A percentile compares a stretch with the other conserved stretches of the same genome.
Conservation (phyloP, 1,140 invertebrate genomes). For the Drosophila pseudoobscura region DNA sequence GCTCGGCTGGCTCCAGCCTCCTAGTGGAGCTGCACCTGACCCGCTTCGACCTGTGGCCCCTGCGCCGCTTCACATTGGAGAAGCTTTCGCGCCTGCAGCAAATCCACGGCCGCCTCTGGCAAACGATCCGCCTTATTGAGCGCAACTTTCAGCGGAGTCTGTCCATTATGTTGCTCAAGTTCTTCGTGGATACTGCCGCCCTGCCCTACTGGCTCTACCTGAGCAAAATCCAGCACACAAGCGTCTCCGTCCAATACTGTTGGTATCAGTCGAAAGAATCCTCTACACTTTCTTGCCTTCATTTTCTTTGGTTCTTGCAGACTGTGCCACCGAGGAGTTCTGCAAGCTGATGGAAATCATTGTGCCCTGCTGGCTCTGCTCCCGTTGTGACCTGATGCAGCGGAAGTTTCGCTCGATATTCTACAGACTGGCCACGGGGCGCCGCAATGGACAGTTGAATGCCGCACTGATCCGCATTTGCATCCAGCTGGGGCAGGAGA, state of each 20-base stretch:
- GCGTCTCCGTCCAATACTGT: slow-evolving; percentile 9
- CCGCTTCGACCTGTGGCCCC: slow-evolving; percentile 14
- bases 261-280: background rate
- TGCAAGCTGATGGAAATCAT: slow-evolving; percentile 47
- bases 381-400: slow-evolving; percentile 42
- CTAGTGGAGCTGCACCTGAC: slow-evolving; percentile 27
- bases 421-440: slow-evolving; percentile 37
- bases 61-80: slow-evolving; percentile 15
- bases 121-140: slow-evolving; percentile 39
- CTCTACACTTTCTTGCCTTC: too few relatives aligned
- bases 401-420: slow-evolving; percentile 34
- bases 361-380: slow-evolving; percentile 49
- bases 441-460: slow-evolving; percentile 45
- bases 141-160: slow-evolving; percentile 46
- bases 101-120: slow-evolving; percentile 45
- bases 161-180: slow-evolving; percentile 28
- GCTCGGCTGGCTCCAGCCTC: slow-evolving; percentile 11
- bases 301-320: slow-evolving; percentile 2
- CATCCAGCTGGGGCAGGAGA: slow-evolving; percentile 55
- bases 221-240: background rate
- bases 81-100: slow-evolving; percentile 27
- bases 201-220: slow-evolving; percentile 59
- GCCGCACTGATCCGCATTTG: slow-evolving; percentile 23
- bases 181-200: slow-evolving; percentile 38
- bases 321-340: slow-evolving; percentile 38